These are phyloP conservation scores for Meloidogyne exigua DNA, from an alignment of 1,140 invertebrate species.

Conservation along the genomic window DNA sequence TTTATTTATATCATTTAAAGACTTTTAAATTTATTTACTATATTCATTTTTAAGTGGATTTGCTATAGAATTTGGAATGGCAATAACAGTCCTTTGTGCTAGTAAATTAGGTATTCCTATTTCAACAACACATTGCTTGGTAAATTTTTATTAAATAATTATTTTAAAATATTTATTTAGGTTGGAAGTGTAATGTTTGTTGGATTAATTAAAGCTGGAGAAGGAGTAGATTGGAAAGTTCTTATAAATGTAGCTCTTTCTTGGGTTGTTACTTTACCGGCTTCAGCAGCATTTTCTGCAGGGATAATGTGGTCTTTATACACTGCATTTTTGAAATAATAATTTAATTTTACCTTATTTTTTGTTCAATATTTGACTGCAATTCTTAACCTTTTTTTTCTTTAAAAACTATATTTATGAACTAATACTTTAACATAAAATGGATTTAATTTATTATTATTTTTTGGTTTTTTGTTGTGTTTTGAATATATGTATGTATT, in stretches of 20 bases:
- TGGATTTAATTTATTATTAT: not conserved
- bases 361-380: not conserved
- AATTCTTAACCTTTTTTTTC: not conserved
- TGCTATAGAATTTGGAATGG: constrained; percentile 58
- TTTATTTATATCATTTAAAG: no score
- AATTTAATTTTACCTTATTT: not conserved
- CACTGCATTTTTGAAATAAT: not conserved
- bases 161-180: constrained; percentile 3
- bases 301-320: constrained; percentile 17
- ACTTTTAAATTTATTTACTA: no score
- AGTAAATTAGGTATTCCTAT: constrained; percentile 92
- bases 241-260: constrained; percentile 84
- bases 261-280: constrained; percentile 90
- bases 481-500: no score
- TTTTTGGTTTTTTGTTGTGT: no score
- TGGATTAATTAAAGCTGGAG: constrained; percentile 33
- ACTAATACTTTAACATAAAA: not conserved
- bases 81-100: constrained; percentile 81
- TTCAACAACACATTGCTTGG: constrained; percentile 96
- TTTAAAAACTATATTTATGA: not conserved
- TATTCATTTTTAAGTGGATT: constrained; percentile 44
- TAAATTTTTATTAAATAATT: constrained; percentile 65
- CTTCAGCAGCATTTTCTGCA: constrained; percentile 64
- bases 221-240: constrained; percentile 53
- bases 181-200: constrained; percentile 38